Percentiles rank a stretch among this genome's conserved stretches.
These are phyloP conservation scores for Pimephales promelas DNA, from an alignment of 2,113 vertebrate species.

Conservation along the genomic window DNA sequence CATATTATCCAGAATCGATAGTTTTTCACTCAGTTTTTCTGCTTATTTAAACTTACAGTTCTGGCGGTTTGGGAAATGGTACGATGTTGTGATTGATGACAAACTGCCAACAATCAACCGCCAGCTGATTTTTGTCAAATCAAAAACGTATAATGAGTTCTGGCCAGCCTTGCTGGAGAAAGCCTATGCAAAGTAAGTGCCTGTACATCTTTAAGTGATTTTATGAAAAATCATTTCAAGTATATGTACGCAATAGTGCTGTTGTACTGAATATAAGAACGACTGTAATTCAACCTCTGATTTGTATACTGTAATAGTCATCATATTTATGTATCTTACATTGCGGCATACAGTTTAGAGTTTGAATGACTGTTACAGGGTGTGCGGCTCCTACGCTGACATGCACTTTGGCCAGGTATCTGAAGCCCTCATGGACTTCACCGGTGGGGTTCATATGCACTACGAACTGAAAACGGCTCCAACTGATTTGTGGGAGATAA, in stretches of 20 bases:
- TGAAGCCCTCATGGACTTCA: conserved; percentile 90
- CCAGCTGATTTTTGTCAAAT: conserved; percentile 68
- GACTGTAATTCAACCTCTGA: not conserved
- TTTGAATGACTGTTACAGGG: conserved; percentile 65
- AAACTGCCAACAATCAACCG: conserved; percentile 74
- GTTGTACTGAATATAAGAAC: not conserved
- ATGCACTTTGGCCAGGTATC: conserved; percentile 79
- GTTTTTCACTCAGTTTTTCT: not conserved
- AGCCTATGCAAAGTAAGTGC: conserved; percentile 78
- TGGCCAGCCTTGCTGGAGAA: conserved; percentile 79
- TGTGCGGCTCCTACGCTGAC: conserved; percentile 87
- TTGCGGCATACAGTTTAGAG: not conserved
- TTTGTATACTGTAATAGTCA: not conserved
- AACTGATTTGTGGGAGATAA: conserved; percentile 75
- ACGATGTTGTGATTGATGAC: conserved; percentile 78
- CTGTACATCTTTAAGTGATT: not conserved
- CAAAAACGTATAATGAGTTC: conserved; percentile 69
- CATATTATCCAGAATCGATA: not conserved
- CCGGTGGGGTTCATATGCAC: conserved; percentile 80
- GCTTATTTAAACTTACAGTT: conserved; percentile 63
- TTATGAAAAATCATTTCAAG: not conserved
- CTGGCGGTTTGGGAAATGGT: conserved; percentile 78
- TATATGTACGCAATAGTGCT: not conserved
- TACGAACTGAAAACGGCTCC: conserved; percentile 71
- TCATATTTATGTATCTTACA: not conserved